Evolutionary conservation across 2,888 invertebrate species (phyloP).

Genomic region (Epicampocera succincta): DNA sequence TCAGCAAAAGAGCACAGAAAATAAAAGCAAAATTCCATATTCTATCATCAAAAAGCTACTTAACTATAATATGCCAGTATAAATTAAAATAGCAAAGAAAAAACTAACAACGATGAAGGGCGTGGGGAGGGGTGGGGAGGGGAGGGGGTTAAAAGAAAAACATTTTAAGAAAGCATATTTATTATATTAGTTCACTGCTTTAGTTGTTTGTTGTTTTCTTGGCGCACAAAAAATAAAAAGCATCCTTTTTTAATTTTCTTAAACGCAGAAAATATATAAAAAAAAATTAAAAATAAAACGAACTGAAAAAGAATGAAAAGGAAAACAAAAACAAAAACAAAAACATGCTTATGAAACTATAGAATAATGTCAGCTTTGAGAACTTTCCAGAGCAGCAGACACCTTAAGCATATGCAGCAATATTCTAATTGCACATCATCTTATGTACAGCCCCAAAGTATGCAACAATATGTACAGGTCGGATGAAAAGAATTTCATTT

Average conservation of each 20-base stretch:
- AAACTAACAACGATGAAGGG: slow-evolving; percentile 21
- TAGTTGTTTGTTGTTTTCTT: slow-evolving; percentile 33
- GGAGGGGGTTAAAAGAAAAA: too few species aligned
- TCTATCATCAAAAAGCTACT: slow-evolving; percentile 57
- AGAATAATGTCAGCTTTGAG: slow-evolving; percentile 46
- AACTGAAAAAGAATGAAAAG: neutral
- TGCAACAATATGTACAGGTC: slow-evolving; percentile 27
- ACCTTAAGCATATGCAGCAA: slow-evolving; percentile 66
- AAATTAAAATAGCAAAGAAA: slow-evolving; percentile 51
- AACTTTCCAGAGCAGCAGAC: slow-evolving; percentile 56
- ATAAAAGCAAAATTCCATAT: slow-evolving; percentile 15
- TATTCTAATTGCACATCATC: slow-evolving; percentile 67
- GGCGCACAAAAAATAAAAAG: slow-evolving; percentile 1
- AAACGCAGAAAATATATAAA: neutral
- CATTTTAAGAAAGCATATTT: slow-evolving; percentile 46
- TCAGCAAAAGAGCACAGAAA: neutral
- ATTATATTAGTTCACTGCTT: slow-evolving; percentile 42
- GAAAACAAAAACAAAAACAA: neutral
- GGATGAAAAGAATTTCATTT: slow-evolving; percentile 42
- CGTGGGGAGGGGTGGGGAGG: too few species aligned
- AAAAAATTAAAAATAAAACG: too few species aligned
- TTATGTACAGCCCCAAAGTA: slow-evolving; percentile 59
- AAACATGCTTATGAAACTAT: slow-evolving; percentile 42
- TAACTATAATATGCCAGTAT: slow-evolving; percentile 42
- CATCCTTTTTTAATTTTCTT: slow-evolving; percentile 3